Percentiles rank a stretch among this genome's conserved stretches.
These are phyloP conservation scores for Cyrtodaria siliqua DNA, from an alignment of 2,888 invertebrate species.

Conservation along the genomic window DNA sequence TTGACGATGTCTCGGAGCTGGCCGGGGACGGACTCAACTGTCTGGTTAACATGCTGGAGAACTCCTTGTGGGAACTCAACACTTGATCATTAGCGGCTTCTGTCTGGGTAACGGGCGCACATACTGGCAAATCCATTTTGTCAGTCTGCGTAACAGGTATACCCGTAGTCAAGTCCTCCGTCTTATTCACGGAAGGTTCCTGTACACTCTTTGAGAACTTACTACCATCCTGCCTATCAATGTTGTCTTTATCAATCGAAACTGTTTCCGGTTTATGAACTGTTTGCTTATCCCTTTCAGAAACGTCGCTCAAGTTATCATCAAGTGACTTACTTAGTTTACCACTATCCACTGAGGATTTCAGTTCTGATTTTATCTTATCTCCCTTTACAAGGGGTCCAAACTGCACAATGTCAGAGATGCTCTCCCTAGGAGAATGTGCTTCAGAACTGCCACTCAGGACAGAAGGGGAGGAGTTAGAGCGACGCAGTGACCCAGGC, in stretches of 20 bases:
- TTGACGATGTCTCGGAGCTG: slow-evolving; percentile 69
- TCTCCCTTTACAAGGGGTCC: slow-evolving; percentile 34
- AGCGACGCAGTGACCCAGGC: slow-evolving; percentile 46
- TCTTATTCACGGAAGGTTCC: too few species aligned
- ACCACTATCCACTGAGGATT: too few species aligned
- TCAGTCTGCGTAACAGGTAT: too few species aligned
- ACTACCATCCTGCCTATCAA: not conserved
- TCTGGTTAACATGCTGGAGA: slow-evolving; percentile 50
- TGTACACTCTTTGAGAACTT: not conserved
- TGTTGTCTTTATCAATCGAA: not conserved
- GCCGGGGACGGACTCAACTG: slow-evolving; percentile 65
- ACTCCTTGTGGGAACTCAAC: slow-evolving; percentile 6
- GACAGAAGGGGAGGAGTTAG: slow-evolving; percentile 78
- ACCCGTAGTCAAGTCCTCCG: too few species aligned
- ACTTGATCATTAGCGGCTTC: not conserved
- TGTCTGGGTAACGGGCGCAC: too few species aligned
- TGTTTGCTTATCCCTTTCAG: not conserved
- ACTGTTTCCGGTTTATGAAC: not conserved
- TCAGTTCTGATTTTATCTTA: slow-evolving; percentile 8
- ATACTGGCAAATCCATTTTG: too few species aligned
- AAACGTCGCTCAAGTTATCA: not conserved
- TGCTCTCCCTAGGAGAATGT: slow-evolving; percentile 63
- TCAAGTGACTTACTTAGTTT: slow-evolving; percentile 1
- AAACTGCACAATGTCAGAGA: slow-evolving; percentile 63
- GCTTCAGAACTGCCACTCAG: slow-evolving; percentile 68